Base-by-base conservation (phyloP, 1,140 invertebrate species). In the Oscheius sp. region DNA sequence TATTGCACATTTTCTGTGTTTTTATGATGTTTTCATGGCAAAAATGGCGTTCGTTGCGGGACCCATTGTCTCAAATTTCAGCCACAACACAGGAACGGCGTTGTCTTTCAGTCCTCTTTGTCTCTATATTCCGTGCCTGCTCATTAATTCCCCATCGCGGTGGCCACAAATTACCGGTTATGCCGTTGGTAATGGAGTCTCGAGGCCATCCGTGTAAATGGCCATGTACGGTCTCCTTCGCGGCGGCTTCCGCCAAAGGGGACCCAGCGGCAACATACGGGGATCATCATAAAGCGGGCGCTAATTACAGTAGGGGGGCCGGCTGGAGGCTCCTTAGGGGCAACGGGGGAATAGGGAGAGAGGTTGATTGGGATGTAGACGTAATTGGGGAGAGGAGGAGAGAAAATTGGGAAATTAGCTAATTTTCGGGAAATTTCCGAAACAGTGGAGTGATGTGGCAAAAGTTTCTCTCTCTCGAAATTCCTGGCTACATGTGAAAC, bases 141-240 rank as follows among this genome's bases (percentile, higher is more conserved):
- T 55, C 49, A 15, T 42, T n/a, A n/a, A n/a, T 42, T n/a, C 38
- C 38, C 38, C n/a, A 10, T 42, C 10, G 38, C 38, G 10, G 38
- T 10, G 38, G 38, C n/a, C 38, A n/a, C n/a, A n/a, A n/a, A n/a
- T n/a, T n/a, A n/a, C n/a, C n/a, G n/a, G n/a, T n/a, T n/a, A n/a
- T n/a, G n/a, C n/a, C n/a, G n/a, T n/a, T n/a, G n/a, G 49, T 55
- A 55, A 55, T 55, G 49, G 49, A 55, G 49, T 55, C 49, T 23
- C 49, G 49, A 55, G 49, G 49, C 23, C 49, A 23, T 55, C 28
- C 15, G 15, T 55, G 4, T 4, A 13, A 55, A 55, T 55, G 49
- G 49, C 38, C n/a, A 42, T n/a, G n/a, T 10, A 23, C 4, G n/a
- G n/a, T n/a, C n/a, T n/a, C n/a, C n/a, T n/a, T n/a, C n/a, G n/a